Base-by-base conservation (phyloP, 2,888 invertebrate species). In the Crocallis elinguaria region DNA sequence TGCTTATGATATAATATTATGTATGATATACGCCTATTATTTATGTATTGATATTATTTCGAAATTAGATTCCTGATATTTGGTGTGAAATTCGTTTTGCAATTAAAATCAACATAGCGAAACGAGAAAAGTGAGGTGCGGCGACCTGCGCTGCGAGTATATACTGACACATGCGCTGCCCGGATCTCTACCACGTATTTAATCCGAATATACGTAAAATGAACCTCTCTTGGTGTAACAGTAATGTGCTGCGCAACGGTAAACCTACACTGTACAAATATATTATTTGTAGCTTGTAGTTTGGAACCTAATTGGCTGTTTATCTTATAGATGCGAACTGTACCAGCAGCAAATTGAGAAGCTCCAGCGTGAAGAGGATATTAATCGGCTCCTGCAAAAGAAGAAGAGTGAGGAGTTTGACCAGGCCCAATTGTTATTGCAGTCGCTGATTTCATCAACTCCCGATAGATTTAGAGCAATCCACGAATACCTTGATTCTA, bases 341-440 rank as follows among this genome's bases (percentile, higher is more conserved):
- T 70, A 62, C n/a, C 66, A 57, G 13, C 62, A 75, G 16, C 60
- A 82, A 54, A 42, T 73, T 17, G 64, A 77, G 9, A 69, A 67
- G 8, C 13, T 79, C 12, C 67, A 75, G 12, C 46, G 57, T n/a
- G 75, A 83, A n/a, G 63, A 69, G 11, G 77, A 81, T 11, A 67
- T 60, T 11, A 64, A 71, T 30, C 63, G 60, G 0, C 25, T 69
- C 1, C 23, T 73, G 0, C 65, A 63, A 1, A 72, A 77, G n/a
- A 75, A 71, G 35, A 79, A 72, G 12, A 21, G 51, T 0, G 71
- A 75, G 4, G 71, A 77, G 3, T 75, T 67, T 39, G 74, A 77
- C 2, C 13, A 25, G 3, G 42, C 25, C 1, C 12, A 13, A 0
- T 1, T 14, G 30, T 1, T 58, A n/a, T 1, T 51, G 9, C 27